Evolutionary conservation across 2,888 invertebrate genomes (phyloP).

Genomic region (Rotaria sp.): DNA sequence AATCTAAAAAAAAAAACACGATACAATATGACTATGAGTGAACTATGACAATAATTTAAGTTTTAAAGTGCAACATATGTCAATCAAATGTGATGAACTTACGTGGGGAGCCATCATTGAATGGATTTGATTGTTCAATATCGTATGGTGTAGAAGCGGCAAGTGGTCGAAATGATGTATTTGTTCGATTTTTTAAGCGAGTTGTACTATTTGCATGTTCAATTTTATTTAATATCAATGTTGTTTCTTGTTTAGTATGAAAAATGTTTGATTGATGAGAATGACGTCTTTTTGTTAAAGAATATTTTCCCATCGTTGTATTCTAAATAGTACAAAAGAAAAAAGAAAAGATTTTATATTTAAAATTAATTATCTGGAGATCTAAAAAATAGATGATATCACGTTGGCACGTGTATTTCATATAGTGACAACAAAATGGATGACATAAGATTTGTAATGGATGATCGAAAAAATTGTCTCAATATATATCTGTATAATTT

Average conservation of each 20-base stretch:
- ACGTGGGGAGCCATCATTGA: background rate
- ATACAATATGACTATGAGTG: too few species aligned
- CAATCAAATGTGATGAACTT: conserved; percentile 14
- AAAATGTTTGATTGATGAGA: background rate
- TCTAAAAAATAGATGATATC: too few species aligned
- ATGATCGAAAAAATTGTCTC: background rate
- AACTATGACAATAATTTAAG: background rate
- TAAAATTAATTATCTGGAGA: too few species aligned
- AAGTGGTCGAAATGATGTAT: background rate
- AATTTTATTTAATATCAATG: background rate
- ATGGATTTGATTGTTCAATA: background rate
- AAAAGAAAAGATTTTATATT: too few species aligned
- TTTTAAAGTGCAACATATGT: background rate
- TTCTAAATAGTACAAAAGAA: background rate
- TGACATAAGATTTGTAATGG: background rate
- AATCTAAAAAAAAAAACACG: background rate
- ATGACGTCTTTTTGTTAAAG: conserved; percentile 14
- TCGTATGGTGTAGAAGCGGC: background rate
- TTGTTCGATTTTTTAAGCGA: background rate
- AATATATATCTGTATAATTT: background rate
- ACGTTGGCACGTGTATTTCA: background rate
- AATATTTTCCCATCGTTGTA: background rate
- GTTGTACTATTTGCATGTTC: background rate
- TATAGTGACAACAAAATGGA: background rate
- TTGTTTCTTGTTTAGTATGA: background rate